Evolutionary conservation across 2,113 vertebrate genomes (phyloP).

Genomic region (Gallinago paraguaiae): DNA sequence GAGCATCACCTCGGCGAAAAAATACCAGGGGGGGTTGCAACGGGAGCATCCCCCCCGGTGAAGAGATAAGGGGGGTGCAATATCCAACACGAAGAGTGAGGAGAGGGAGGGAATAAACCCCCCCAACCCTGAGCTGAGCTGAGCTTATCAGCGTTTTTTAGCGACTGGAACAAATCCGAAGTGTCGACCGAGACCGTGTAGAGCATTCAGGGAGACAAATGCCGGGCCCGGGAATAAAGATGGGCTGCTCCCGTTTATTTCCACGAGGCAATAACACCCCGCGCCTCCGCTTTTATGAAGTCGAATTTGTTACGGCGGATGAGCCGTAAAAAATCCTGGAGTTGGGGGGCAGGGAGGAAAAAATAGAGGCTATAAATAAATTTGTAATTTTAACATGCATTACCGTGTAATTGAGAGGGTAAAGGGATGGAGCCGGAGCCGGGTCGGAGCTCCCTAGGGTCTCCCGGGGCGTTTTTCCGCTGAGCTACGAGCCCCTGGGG

Average conservation of each 20-base stretch:
- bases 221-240: background rate
- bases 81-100: accelerated
- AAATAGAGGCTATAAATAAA: conserved; percentile 58
- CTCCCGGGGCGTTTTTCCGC: background rate
- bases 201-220: conserved; percentile 32
- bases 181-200: conserved; percentile 28
- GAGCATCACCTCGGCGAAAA: background rate
- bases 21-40: background rate
- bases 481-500: accelerated
- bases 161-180: conserved; percentile 68
- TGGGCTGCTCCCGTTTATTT: conserved; percentile 36
- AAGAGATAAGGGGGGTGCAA: background rate
- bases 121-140: background rate
- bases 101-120: background rate
- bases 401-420: conserved; percentile 65
- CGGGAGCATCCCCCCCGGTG: accelerated
- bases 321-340: conserved; percentile 55
- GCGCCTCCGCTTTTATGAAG: conserved; percentile 54
- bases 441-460: background rate
- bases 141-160: background rate
- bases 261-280: conserved; percentile 57
- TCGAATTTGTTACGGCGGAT: conserved; percentile 65
- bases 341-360: background rate
- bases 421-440: background rate
- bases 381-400: conserved; percentile 67